These are phyloP conservation scores for Miltochrista miniata DNA, from an alignment of 2,888 invertebrate genomes.

Conservation along the genomic window DNA sequence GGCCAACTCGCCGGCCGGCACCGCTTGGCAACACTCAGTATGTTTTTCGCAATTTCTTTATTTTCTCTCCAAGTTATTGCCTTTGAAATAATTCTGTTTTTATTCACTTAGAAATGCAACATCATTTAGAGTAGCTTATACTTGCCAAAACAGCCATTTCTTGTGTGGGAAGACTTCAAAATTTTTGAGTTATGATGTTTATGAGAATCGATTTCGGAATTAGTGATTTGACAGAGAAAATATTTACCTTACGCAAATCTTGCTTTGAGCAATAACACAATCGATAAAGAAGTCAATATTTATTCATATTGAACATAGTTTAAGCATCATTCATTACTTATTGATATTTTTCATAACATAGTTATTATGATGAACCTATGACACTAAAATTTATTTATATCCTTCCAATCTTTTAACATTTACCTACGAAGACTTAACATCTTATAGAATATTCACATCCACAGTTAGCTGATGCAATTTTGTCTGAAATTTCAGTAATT, in stretches of 20 bases:
- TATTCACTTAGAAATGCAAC: slow-evolving; percentile 18
- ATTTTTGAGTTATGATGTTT: no score
- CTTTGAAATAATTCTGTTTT: slow-evolving; percentile 44
- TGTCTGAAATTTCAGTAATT: slow-evolving; percentile 14
- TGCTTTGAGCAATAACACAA: slow-evolving; percentile 19
- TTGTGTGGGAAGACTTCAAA: no score
- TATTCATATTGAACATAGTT: slow-evolving; percentile 25
- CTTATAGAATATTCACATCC: slow-evolving; percentile 17
- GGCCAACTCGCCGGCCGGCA: slow-evolving; percentile 76
- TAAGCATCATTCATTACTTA: no score
- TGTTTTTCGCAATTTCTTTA: slow-evolving; percentile 58
- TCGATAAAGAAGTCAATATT: slow-evolving; percentile 21
- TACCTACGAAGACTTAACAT: no score
- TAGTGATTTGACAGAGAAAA: slow-evolving; percentile 9
- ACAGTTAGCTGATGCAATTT: slow-evolving; percentile 28
- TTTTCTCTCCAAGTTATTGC: slow-evolving; percentile 44
- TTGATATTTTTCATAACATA: no score
- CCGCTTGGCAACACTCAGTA: slow-evolving; percentile 56
- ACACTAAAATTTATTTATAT: no score
- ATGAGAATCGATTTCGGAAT: no score
- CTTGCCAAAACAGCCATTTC: no score
- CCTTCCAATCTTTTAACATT: no score
- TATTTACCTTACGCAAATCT: slow-evolving; percentile 22
- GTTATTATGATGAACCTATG: no score
- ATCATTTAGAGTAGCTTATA: no score